Evolutionary conservation across 2,888 invertebrate genomes (phyloP).

Genomic region (Andrena flavipes): DNA sequence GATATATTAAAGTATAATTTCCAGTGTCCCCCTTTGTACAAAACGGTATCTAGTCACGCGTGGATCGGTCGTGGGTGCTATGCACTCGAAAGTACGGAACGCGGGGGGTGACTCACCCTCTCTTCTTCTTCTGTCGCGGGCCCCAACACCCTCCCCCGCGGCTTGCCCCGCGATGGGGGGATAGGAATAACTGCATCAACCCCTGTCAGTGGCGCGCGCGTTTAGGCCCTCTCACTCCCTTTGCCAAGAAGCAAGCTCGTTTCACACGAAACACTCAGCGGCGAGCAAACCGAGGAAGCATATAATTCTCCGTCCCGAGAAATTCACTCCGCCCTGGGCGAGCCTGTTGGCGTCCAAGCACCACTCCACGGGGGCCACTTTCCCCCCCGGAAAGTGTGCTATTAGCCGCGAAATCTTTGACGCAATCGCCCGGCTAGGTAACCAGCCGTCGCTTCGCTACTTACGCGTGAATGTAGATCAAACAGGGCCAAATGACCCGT

Average conservation of each 20-base stretch:
- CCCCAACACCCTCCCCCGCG: constrained; percentile 63
- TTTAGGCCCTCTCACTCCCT: constrained; percentile 61
- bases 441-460: not conserved
- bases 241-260: constrained; percentile 66
- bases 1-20: constrained; percentile 84
- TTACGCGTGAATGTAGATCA: constrained; percentile 41
- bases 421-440: constrained; percentile 25
- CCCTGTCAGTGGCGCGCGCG: constrained; percentile 78
- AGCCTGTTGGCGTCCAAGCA: constrained; percentile 3
- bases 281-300: not conserved
- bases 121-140: constrained; percentile 57
- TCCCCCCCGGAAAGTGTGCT: not conserved
- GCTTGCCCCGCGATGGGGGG: constrained; percentile 32
- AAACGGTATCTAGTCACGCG: constrained; percentile 84
- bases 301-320: constrained; percentile 15
- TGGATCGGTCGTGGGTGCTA: constrained; percentile 82
- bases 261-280: constrained; percentile 64
- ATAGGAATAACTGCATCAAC: constrained; percentile 75
- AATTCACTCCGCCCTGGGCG: constrained; percentile 3
- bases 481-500: constrained; percentile 30
- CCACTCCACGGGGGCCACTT: not conserved
- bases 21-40: constrained; percentile 83
- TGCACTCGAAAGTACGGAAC: constrained; percentile 82
- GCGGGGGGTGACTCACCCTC: constrained; percentile 82
- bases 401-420: constrained; percentile 17